Percentiles rank a stretch among this genome's conserved stretches.
phyloP scores from a whole-genome alignment of 2,888 invertebrate genomes.

The Ceratothoa steindachneri region DNA sequence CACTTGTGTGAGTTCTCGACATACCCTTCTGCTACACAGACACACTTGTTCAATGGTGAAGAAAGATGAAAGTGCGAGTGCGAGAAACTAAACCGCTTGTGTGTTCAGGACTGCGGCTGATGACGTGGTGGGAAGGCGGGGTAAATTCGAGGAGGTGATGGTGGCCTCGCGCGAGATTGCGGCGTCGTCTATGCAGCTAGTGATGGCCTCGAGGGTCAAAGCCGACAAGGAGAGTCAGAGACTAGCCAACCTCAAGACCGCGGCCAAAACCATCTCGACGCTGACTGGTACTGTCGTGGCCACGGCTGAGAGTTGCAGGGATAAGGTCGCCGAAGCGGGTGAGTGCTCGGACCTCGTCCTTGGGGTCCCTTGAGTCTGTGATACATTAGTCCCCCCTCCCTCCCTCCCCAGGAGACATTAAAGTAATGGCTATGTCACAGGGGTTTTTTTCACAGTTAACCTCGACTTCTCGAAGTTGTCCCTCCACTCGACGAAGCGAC shows the following conservation, averaged over 20 bases:
- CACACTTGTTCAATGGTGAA: no score
- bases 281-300: conserved; percentile 91
- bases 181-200: conserved; percentile 92
- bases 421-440: no score
- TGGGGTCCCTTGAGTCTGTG: no score
- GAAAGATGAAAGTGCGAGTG: background rate
- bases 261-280: conserved; percentile 82
- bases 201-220: conserved; percentile 93
- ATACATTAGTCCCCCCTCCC: no score
- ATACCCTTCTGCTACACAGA: background rate
- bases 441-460: no score
- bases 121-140: conserved; percentile 76
- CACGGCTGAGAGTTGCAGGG: conserved; percentile 82
- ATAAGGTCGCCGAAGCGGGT: conserved; percentile 51
- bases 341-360: background rate
- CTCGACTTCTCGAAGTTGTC: conserved; percentile 85
- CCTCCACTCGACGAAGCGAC: conserved; percentile 86
- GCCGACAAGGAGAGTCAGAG: conserved; percentile 78
- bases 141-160: conserved; percentile 85
- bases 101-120: conserved; percentile 76
- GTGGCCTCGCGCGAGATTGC: conserved; percentile 96
- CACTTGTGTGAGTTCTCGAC: conserved; percentile 75
- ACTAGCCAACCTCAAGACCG: conserved; percentile 73
- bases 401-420: no score
- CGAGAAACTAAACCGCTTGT: background rate